Percentiles rank a stretch among this genome's conserved stretches.
These are phyloP conservation scores for Festucalex cinctus DNA, from an alignment of 2,113 vertebrate species.

Conservation along the genomic window DNA sequence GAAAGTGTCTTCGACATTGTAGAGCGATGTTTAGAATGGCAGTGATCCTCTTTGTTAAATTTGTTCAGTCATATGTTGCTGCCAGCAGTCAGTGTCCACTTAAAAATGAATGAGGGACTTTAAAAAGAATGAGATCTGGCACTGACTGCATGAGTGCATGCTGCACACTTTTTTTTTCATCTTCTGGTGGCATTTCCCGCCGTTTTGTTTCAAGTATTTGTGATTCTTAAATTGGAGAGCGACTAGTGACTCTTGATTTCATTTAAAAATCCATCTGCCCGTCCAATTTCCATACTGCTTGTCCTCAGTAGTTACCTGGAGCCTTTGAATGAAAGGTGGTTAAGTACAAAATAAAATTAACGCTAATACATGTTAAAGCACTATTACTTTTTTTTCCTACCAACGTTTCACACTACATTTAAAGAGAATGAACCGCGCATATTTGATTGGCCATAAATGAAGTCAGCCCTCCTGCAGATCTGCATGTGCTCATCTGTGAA, in stretches of 20 bases:
- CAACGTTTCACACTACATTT: too few relatives aligned
- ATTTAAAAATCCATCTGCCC: neutral
- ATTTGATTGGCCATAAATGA: too few relatives aligned
- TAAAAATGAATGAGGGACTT: slow-evolving; percentile 31
- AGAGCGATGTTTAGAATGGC: neutral
- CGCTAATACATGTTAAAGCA: too few relatives aligned
- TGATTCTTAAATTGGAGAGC: neutral
- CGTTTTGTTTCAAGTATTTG: neutral
- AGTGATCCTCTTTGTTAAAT: slow-evolving; percentile 23
- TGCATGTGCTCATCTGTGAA: too few relatives aligned
- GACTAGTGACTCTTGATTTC: neutral
- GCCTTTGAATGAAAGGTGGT: too few relatives aligned
- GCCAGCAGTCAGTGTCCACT: slow-evolving; percentile 32
- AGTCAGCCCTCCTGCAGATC: too few relatives aligned
- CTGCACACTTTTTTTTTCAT: neutral
- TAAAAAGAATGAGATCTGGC: slow-evolving; percentile 25
- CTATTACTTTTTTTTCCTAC: too few relatives aligned
- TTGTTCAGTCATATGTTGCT: slow-evolving; percentile 8
- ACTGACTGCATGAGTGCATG: neutral
- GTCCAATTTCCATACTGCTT: neutral
- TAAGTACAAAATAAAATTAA: too few relatives aligned
- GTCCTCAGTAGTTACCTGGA: neutral
- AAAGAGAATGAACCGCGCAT: too few relatives aligned
- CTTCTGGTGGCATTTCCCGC: neutral
- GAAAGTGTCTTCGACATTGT: neutral